Conservation (phyloP, 2,113 vertebrate genomes). For the Gobio gobio region DNA sequence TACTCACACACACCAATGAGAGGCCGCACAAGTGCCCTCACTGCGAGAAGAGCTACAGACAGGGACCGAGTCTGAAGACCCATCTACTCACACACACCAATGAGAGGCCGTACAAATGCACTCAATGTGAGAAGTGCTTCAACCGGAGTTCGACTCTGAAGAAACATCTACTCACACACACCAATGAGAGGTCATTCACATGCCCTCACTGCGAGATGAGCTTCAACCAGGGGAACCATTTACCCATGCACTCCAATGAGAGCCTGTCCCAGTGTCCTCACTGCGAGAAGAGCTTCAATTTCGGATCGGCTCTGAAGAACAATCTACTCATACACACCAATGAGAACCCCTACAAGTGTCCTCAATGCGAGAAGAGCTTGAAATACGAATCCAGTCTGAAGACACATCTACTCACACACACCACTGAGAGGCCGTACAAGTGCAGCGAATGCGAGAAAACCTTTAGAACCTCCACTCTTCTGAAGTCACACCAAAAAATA, state of each 20-base stretch:
- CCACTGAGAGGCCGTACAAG: slow-evolving; percentile 25
- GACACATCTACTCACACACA: not conserved
- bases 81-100: slow-evolving; percentile 1
- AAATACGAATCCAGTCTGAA: not conserved
- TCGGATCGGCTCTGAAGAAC: not conserved
- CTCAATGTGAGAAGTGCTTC: slow-evolving; percentile 36
- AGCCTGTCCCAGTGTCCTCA: not conserved
- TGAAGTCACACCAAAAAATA: slow-evolving; percentile 20
- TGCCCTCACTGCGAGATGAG: not conserved
- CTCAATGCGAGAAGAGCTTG: slow-evolving; percentile 17
- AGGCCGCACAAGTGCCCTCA: slow-evolving; percentile 28
- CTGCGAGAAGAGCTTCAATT: slow-evolving; percentile 36
- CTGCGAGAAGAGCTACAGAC: slow-evolving; percentile 13
- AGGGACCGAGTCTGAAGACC: not conserved
- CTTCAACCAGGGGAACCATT: too few species aligned
- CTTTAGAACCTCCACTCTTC: slow-evolving; percentile 4
- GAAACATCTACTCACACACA: slow-evolving; percentile 5
- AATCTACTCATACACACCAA: slow-evolving; percentile 3
- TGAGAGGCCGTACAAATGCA: slow-evolving; percentile 42
- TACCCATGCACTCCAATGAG: too few species aligned
- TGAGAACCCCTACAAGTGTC: slow-evolving; percentile 38
- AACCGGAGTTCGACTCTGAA: not conserved
- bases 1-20: not conserved
- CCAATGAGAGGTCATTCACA: slow-evolving; percentile 11
- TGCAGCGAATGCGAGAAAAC: slow-evolving; percentile 36